Evolutionary conservation across 2,797 vertebrate genomes (phyloP), one percentile per base, ranked within the genome.

Genomic region (Scleropages formosus): DNA sequence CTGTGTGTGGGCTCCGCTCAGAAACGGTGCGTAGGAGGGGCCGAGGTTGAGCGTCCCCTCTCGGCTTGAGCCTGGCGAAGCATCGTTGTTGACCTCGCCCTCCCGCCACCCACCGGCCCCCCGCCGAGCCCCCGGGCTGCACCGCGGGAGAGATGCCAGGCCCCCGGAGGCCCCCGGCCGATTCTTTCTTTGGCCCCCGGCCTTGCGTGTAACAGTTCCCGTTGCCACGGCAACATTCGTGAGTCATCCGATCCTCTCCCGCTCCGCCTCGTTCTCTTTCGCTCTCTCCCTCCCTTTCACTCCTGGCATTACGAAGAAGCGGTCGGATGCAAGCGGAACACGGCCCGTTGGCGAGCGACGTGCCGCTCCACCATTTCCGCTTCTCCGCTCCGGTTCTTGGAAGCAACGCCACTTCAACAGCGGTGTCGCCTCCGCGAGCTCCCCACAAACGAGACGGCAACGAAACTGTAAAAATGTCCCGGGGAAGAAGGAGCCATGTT

Each of bases 171-270:
- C n/a, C 44, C 31, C 47, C 24, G 70, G 56, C 31, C 53, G 6
- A 12, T 26, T 13, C 18, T 60, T 31, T 31, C n/a, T 20, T 16
- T 56, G 10, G 44, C 62, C 53, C 16, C 26, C 31, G 56, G 61
- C 60, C 39, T 49, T n/a, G n/a, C 72, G 44, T 59, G 53, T 73
- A 31, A 66, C 73, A 31, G 78, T 44, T 77, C 63, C 69, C 9
- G 77, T 75, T 81, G 75, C 78, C 72, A 75, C 67, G 63, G 78
- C 75, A 74, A 59, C 73, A 68, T 44, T 58, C 51, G 26, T 73
- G 73, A 77, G 53, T 74, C 53, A 78, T 77, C 47, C 59, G 9
- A 39, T 49, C 26, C 59, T 22, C 39, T 49, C 44, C 13, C 46
- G 18, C 9, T 26, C 46, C n/a, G n/a, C n/a, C n/a, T n/a, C n/a